A percentile compares a stretch with the other conserved stretches of the same genome.
Conservation (phyloP, 30 jellyfish, hydroid and myxozoan species). For the Mastigias papua region DNA sequence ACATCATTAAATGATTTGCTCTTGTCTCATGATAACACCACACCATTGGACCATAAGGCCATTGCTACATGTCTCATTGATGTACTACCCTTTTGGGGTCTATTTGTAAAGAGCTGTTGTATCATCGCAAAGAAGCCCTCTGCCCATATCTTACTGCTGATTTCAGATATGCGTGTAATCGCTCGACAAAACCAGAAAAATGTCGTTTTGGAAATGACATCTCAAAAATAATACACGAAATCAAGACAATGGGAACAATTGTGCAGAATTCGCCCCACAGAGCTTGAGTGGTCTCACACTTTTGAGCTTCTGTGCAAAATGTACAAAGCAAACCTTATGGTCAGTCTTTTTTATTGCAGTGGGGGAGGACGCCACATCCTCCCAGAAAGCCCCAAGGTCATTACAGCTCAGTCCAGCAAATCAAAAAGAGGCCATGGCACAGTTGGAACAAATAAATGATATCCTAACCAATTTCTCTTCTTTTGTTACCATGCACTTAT, state of each 20-base stretch:
- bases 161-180: conserved; percentile 1
- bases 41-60: not conserved
- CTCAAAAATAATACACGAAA: not conserved
- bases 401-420: not conserved
- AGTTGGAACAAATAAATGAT: not conserved
- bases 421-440: not conserved
- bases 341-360: not conserved
- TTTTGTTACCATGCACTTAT: not conserved
- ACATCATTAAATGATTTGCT: conserved; percentile 2
- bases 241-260: not conserved
- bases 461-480: not conserved
- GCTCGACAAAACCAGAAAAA: not conserved
- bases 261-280: not conserved
- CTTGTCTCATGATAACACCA: too few species aligned
- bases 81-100: not conserved
- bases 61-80: not conserved
- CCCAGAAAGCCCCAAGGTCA: not conserved
- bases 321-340: not conserved
- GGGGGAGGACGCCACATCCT: not conserved
- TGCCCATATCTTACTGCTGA: not conserved
- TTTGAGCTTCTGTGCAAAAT: not conserved
- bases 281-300: not conserved
- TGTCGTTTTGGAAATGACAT: not conserved
- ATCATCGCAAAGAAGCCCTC: conserved; percentile 1
- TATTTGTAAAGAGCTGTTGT: not conserved